Evolutionary conservation across 2,113 vertebrate species (phyloP).

Genomic region (Ochotona princeps): DNA sequence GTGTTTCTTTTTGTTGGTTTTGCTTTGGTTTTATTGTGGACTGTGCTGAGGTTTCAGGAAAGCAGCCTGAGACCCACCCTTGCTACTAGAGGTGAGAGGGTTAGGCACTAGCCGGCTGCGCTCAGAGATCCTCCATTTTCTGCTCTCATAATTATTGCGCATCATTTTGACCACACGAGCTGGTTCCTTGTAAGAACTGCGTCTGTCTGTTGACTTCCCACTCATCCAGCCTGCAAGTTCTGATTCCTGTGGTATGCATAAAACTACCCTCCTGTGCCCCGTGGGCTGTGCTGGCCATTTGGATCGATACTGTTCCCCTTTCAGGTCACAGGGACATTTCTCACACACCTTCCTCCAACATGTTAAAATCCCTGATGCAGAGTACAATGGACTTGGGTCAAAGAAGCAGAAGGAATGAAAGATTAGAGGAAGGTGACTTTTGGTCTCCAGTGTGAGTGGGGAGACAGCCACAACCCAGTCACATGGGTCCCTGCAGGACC

Average conservation of each 20-base stretch:
- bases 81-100: neutral
- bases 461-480: neutral
- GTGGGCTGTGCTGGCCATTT: neutral
- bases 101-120: neutral
- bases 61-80: neutral
- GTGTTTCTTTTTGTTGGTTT: neutral
- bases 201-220: neutral
- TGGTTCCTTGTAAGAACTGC: neutral
- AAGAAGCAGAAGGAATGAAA: neutral
- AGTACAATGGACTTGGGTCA: neutral
- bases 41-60: neutral
- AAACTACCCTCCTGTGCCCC: neutral
- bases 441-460: neutral
- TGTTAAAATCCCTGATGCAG: neutral
- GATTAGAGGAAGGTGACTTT: neutral
- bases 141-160: accelerated
- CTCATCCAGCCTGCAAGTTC: no score
- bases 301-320: neutral
- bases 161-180: neutral
- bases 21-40: neutral
- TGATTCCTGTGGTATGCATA: neutral
- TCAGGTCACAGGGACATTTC: neutral
- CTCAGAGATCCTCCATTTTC: neutral
- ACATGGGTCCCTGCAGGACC: neutral
- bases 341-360: neutral